phyloP scores from a whole-genome alignment of 2,888 invertebrate species.

The Eupithecia tripunctaria region DNA sequence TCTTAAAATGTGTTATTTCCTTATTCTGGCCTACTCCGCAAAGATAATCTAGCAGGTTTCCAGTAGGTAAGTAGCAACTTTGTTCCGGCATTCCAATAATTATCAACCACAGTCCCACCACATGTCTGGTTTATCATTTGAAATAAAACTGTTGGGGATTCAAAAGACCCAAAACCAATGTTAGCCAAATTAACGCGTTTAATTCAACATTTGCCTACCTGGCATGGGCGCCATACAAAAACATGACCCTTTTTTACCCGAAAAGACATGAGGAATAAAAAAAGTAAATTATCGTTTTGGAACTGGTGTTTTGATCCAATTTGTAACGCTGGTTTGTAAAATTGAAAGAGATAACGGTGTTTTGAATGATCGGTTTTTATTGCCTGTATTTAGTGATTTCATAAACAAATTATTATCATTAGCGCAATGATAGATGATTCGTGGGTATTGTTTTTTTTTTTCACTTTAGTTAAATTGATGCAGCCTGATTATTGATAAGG shows the following conservation, averaged over 20 bases:
- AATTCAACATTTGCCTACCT: conserved; percentile 50
- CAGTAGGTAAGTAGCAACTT: conserved; percentile 1
- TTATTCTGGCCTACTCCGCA: neutral
- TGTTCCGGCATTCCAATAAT: neutral
- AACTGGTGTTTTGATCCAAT: conserved; percentile 29
- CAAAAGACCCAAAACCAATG: conserved; percentile 43
- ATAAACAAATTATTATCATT: neutral
- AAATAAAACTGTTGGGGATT: conserved; percentile 39
- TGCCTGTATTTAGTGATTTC: neutral
- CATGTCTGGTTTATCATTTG: conserved; percentile 18
- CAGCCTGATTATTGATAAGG: neutral
- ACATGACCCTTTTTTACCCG: conserved; percentile 32
- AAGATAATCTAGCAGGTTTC: too few species aligned
- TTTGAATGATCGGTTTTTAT: conserved; percentile 7
- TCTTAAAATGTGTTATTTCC: neutral
- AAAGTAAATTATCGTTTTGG: conserved; percentile 26
- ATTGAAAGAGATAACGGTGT: conserved; percentile 29
- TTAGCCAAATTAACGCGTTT: conserved; percentile 57
- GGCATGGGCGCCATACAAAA: conserved; percentile 39
- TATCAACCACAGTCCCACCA: conserved; percentile 15
- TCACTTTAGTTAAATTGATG: neutral
- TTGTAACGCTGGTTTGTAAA: conserved; percentile 21
- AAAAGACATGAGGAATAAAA: conserved; percentile 21
- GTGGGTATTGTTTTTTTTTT: neutral
- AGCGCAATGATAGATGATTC: neutral